Conservation (phyloP, 2,113 vertebrate genomes). For the Gopherus evgoodei region DNA sequence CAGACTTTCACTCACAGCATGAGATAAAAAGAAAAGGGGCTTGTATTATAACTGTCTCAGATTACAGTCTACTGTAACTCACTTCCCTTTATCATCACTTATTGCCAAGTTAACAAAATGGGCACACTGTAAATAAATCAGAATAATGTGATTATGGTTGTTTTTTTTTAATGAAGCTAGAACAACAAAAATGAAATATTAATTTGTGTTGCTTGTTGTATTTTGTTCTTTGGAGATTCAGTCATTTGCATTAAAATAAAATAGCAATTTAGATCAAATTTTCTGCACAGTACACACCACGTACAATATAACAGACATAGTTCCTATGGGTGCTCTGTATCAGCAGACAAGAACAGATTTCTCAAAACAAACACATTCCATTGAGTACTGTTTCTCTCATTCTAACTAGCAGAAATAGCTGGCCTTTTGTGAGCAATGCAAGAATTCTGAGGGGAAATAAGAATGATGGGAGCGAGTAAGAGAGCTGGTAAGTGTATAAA, state of each 20-base stretch:
- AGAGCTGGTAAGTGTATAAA: not conserved
- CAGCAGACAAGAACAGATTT: not conserved
- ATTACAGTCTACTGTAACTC: slow-evolving; percentile 1
- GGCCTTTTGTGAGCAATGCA: not conserved
- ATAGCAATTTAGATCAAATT: slow-evolving; percentile 15
- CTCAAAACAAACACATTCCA: not conserved
- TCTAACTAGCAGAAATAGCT: not conserved
- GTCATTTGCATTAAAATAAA: slow-evolving; percentile 23
- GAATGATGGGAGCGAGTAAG: not conserved
- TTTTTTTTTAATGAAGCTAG: not conserved
- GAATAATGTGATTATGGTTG: not conserved
- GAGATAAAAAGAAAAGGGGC: slow-evolving; percentile 31
- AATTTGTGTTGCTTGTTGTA: slow-evolving; percentile 4
- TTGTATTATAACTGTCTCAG: slow-evolving; percentile 39
- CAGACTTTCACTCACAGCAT: slow-evolving; percentile 52
- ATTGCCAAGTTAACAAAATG: slow-evolving; percentile 9
- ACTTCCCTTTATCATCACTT: not conserved
- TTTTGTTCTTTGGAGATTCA: slow-evolving; percentile 21
- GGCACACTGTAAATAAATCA: slow-evolving; percentile 20
- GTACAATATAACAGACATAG: not conserved
- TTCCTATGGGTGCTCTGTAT: not conserved
- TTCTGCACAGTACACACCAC: not conserved
- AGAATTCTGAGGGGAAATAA: not conserved
- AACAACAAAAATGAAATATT: not conserved
- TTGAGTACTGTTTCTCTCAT: not conserved